phyloP scores from a whole-genome alignment of 1,140 invertebrate species.

The Glossosoma conforme region DNA sequence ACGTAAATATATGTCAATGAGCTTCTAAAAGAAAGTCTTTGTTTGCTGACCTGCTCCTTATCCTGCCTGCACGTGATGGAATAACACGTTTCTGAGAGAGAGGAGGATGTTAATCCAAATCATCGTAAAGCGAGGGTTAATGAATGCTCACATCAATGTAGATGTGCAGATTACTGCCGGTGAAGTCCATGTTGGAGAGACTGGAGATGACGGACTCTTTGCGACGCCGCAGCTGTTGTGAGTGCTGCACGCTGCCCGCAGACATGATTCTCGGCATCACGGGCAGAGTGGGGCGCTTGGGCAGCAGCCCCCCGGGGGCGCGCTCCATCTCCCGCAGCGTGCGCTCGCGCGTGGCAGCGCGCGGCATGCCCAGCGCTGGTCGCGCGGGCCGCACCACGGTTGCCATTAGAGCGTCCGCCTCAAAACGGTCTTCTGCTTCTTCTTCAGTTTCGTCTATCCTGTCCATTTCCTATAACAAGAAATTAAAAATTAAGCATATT shows the following conservation, averaged over 20 bases:
- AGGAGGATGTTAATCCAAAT: too few relatives aligned
- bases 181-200: conserved; percentile 66
- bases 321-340: conserved; percentile 49
- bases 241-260: conserved; percentile 43
- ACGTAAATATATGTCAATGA: too few relatives aligned
- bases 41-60: too few relatives aligned
- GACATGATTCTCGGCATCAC: conserved; percentile 53
- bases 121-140: too few relatives aligned
- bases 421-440: conserved; percentile 49
- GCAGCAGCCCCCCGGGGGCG: conserved; percentile 36
- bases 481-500: too few relatives aligned
- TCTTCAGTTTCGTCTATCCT: conserved; percentile 55
- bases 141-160: conserved; percentile 54
- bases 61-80: too few relatives aligned
- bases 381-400: conserved; percentile 41
- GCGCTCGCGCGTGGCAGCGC: conserved; percentile 49
- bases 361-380: conserved; percentile 39
- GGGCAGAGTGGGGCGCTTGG: conserved; percentile 42
- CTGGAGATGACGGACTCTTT: conserved; percentile 64
- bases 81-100: too few relatives aligned
- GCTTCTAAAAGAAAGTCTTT: too few relatives aligned
- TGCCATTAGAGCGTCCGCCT: conserved; percentile 44
- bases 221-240: conserved; percentile 46
- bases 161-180: conserved; percentile 61
- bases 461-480: conserved; percentile 52